Conservation (phyloP, 2,113 vertebrate species). For the Eulemur macaco region DNA sequence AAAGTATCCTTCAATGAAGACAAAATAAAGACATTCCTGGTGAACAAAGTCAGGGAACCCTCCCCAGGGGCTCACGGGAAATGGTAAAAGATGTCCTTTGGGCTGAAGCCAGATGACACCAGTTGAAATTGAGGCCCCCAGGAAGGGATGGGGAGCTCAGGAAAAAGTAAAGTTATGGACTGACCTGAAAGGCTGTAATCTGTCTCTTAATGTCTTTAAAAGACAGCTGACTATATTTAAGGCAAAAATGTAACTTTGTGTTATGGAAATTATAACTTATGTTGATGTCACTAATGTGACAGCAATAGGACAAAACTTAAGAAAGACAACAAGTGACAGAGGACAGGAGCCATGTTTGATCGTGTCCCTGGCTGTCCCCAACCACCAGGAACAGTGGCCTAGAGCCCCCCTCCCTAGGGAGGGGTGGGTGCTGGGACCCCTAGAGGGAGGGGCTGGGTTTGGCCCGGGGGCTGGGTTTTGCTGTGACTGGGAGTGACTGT, state of each 20-base stretch:
- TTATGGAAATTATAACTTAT: background rate
- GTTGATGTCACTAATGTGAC: background rate
- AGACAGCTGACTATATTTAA: background rate
- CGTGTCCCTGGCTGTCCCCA: background rate
- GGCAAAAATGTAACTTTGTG: rapidly evolving
- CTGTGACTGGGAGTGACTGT: background rate
- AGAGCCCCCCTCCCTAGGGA: background rate
- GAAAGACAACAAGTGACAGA: background rate
- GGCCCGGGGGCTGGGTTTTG: background rate
- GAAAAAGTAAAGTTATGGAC: background rate
- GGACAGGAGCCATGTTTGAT: background rate
- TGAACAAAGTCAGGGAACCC: background rate
- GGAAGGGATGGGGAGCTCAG: background rate
- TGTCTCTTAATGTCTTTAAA: background rate
- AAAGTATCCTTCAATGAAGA: no score
- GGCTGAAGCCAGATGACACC: background rate
- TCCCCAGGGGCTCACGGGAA: background rate
- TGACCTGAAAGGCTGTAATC: background rate
- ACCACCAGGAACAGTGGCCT: background rate
- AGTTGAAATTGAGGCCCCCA: background rate
- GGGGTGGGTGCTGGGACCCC: background rate
- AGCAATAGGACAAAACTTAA: background rate
- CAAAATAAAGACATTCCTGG: background rate
- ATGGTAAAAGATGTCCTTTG: no score
- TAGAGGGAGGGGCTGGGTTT: background rate